Base-by-base conservation (phyloP, 2,797 vertebrate species). In the Ctenopoma multispine region DNA sequence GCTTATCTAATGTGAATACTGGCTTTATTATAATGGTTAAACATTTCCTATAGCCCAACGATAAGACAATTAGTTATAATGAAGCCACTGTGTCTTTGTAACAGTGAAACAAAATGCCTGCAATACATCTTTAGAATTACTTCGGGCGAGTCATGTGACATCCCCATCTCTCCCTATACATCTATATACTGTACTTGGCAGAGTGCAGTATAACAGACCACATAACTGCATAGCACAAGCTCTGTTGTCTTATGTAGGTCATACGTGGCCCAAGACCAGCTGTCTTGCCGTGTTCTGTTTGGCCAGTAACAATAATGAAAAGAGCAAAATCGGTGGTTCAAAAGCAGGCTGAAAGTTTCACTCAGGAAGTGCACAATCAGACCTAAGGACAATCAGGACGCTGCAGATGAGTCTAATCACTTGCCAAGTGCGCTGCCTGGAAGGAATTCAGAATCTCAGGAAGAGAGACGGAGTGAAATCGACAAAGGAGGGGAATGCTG, bases 371-470 rank as follows among this genome's bases (percentile, higher is more conserved):
- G 34, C 69, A 62, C 54, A 72, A 69, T 72, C 53, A 79, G 76
- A 79, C 59, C 63, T 47, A 57, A 76, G 46, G 58, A 79, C 53
- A 57, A 41, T 57, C 68, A 73, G 56, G 63, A 77, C 27, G 72
- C 61, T 75, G 72, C 63, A 63, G 69, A 70, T 63, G 34, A 64
- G 62, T 56, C 46, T 62, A 65, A 80, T 60, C 53, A 48, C 63
- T 72, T 29, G 63, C 53, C 57, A 57, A 70, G 61, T 48, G 36
- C 53, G 13, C 41, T 20, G 23, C 20, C 60, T 63, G 63, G 63
- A 82, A 63, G 61, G 10, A 24, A 44, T 41, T 66, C 20, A 65
- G 67, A 71, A 18, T 20, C 63, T 49, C 60, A 44, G 44, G 12
- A 51, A 53, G 18, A 71, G 41, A 64, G 58, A 40, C 13, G 0